Evolutionary conservation across 2,888 invertebrate genomes (phyloP).

Genomic region (Mamestra brassicae): DNA sequence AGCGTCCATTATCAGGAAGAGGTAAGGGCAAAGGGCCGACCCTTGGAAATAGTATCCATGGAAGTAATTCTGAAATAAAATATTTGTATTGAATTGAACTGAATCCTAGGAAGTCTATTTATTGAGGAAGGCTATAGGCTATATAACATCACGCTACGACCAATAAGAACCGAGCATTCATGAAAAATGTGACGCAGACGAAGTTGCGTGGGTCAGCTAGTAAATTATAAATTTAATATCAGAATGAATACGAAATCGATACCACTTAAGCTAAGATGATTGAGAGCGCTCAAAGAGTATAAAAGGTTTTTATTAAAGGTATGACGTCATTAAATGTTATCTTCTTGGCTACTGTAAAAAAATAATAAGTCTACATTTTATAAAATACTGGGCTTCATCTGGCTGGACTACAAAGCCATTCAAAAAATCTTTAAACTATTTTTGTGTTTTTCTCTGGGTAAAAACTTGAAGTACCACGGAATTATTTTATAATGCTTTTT

Average conservation of each 20-base stretch:
- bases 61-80: too few species aligned
- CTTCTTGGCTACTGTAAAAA: not conserved
- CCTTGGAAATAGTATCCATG: too few species aligned
- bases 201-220: too few species aligned
- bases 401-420: constrained; percentile 7
- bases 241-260: not conserved
- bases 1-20: too few species aligned
- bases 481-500: not conserved
- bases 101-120: too few species aligned
- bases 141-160: too few species aligned
- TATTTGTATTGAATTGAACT: too few species aligned
- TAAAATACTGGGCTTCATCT: not conserved
- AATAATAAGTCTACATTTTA: not conserved
- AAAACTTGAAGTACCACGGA: not conserved
- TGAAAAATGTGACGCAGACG: too few species aligned
- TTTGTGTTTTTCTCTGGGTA: not conserved
- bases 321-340: not conserved
- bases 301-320: not conserved
- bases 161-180: too few species aligned
- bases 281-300: not conserved
- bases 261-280: constrained; percentile 7
- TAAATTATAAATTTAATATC: not conserved
- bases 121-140: too few species aligned
- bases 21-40: too few species aligned
- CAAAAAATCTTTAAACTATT: not conserved